A percentile compares a stretch with the other conserved stretches of the same genome.
Conservation (phyloP, 2,888 invertebrate genomes). For the Pimpla rufipes region DNA sequence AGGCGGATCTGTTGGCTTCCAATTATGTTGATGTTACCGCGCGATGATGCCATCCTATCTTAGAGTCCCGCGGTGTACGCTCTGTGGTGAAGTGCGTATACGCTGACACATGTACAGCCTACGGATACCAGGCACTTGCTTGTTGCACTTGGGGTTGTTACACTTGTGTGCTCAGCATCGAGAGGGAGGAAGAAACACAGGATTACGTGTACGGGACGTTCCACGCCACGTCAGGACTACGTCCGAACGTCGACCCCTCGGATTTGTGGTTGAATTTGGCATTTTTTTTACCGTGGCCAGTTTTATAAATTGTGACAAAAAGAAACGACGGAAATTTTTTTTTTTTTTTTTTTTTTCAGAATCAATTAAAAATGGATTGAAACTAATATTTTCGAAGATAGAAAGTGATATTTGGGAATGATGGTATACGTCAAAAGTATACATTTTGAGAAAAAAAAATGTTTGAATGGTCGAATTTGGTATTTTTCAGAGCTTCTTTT, state of each 20-base stretch:
- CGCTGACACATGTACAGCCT: conserved; percentile 49
- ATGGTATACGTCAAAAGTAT: too few species aligned
- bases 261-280: neutral
- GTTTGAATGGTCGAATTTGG: too few species aligned
- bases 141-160: conserved; percentile 12
- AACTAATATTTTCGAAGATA: too few species aligned
- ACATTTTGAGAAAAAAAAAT: too few species aligned
- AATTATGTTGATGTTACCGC: conserved; percentile 71
- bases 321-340: too few species aligned
- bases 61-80: conserved; percentile 62
- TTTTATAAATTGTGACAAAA: too few species aligned
- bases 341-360: too few species aligned
- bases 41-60: conserved; percentile 68
- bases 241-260: neutral
- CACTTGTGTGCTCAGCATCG: conserved; percentile 9
- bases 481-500: too few species aligned
- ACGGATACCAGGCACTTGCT: conserved; percentile 53
- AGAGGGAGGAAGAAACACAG: conserved; percentile 7
- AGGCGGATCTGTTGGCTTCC: conserved; percentile 69
- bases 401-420: too few species aligned
- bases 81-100: conserved; percentile 53
- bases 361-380: too few species aligned
- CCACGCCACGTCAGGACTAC: neutral
- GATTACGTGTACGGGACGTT: neutral
- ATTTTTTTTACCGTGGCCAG: too few species aligned